Conservation (phyloP, 2,113 vertebrate genomes). For the Picathartes gymnocephalus region DNA sequence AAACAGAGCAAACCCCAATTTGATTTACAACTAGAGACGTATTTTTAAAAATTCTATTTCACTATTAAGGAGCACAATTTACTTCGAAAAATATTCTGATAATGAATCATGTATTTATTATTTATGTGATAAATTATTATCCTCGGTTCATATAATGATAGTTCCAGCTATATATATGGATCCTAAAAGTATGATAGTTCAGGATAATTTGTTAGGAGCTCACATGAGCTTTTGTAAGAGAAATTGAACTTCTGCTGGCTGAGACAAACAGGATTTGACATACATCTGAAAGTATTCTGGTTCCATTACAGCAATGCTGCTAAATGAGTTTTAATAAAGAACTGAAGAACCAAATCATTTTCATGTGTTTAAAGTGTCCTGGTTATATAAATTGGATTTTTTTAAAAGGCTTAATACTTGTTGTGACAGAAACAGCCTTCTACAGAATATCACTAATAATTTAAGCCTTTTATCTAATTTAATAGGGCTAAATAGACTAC, state of each 20-base stretch:
- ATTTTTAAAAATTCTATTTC: not conserved
- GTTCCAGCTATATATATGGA: not conserved
- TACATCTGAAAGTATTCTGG: not conserved
- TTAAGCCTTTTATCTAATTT: not conserved
- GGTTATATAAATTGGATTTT: not conserved
- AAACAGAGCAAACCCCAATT: not conserved
- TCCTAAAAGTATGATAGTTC: not conserved
- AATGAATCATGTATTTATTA: not conserved
- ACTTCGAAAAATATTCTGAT: not conserved
- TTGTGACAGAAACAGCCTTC: conserved; percentile 10
- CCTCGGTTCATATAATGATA: not conserved
- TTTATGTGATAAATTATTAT: not conserved
- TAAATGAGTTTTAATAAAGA: not conserved
- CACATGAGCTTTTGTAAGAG: not conserved
- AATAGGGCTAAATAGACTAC: not conserved
- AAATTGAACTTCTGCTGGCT: not conserved
- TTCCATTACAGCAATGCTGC: not conserved
- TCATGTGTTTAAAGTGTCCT: not conserved
- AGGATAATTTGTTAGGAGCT: not conserved
- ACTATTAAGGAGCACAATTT: not conserved
- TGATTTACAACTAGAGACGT: not conserved
- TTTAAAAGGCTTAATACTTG: not conserved
- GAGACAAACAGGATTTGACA: not conserved
- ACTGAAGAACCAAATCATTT: not conserved
- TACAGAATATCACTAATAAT: not conserved